Evolutionary conservation across 2,113 vertebrate genomes (phyloP), one percentile per base, ranked within the genome.

Genomic region (Burhinus bistriatus): DNA sequence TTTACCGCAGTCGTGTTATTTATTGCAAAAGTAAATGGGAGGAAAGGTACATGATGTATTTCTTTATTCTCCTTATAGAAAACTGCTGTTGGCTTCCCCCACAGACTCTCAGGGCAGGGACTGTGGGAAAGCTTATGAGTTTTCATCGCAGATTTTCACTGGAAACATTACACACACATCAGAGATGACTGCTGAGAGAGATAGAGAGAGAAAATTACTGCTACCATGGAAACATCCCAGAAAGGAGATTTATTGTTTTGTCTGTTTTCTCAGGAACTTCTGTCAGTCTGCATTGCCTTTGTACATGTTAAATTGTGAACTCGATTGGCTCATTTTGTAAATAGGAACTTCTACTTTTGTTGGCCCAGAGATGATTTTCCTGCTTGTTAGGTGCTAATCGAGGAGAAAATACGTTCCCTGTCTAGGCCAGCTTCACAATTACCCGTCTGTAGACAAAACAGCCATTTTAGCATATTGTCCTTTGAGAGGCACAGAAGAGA

Each of bases 141-240:
- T 95, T 71, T 81, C 54, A 68, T 62, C 9, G 2, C 25, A 77
- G 3, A 64, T 83, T 72, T 62, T 83, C 55, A 54, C 58, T 83
- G n/a, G n/a, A 86, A 94, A 86, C 26, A 29, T 58, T 40, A 52
- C 23, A 15, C 26, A 59, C 79, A 18, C 34, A 72, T 58, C 52
- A 69, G 69, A 90, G 72, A 59, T 4, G 16, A 52, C 40, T 64
- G 75, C 72, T 54, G 64, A 44, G 79, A 58, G 47, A 69, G 83
- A 77, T 6, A 0, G 5, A 80, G 65, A 59, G 52, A 69, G 54
- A 92, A 93, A 90, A 96, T 92, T 80, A 52, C 77, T 76, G 95
- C 93, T 97, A 23, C 96, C 90, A 96, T 97, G 93, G 96, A 97
- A 96, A 96, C 94, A 95, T 93, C 66, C 72, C 87, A 80, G 76